Evolutionary conservation across 2,888 invertebrate species (phyloP), one percentile per base, ranked within the genome.

Genomic region (Drosophila borealis): DNA sequence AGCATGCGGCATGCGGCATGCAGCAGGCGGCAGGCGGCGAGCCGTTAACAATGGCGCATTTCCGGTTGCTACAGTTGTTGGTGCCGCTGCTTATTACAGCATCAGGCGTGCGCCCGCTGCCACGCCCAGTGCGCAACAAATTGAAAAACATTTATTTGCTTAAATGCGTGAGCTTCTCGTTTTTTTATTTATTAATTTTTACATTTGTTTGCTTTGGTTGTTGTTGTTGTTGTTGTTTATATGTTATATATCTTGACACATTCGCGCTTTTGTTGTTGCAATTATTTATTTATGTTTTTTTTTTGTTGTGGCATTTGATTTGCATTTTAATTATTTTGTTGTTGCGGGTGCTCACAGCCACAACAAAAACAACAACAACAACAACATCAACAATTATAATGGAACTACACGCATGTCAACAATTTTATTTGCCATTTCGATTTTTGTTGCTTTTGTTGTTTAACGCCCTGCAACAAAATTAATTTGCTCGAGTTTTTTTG

Each of bases 111-210:
- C 5, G 14, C n/a, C 19, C 8, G 8, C 29, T 63, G 61, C 66
- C 66, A 71, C 73, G 61, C 59, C 61, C 59, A 54, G 29, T 56
- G 36, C 34, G 69, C 69, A 65, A 53, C 80, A 70, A 76, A 76
- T 78, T 79, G 76, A 80, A 79, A 85, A 81, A 82, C 71, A 80
- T 82, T 86, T 86, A 86, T 81, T 82, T 82, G 68, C 80, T 86
- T 67, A 71, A 81, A 69, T 70, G 66, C 62, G 57, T 48, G 61
- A 56, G 33, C 17, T 53, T 45, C 17, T 51, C 44, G 44, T 29
- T 41, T 42, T 33, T 48, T 46, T 34, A 37, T 13, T n/a, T 45
- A 19, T 29, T 39, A 17, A 48, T 46, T 46, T 60, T 14, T 29
- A n/a, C 33, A 56, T 61, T 45, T 55, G 19, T 55, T 42, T 41